These are phyloP conservation scores for Agrochola lychnidis DNA, from an alignment of 2,888 invertebrate species.

Conservation along the genomic window DNA sequence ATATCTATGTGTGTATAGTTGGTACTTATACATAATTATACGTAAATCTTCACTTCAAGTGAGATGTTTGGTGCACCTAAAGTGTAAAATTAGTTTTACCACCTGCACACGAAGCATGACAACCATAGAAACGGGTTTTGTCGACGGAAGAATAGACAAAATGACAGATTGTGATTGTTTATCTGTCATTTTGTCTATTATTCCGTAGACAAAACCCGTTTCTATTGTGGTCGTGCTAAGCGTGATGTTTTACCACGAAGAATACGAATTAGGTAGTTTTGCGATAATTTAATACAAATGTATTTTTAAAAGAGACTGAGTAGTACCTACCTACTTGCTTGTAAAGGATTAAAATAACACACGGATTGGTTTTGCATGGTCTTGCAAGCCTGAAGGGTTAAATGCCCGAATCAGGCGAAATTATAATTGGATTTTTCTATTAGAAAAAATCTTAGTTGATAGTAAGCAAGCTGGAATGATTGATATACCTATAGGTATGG, in stretches of 20 bases:
- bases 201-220: too few relatives aligned
- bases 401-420: conserved; percentile 32
- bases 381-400: conserved; percentile 38
- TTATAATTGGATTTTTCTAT: conserved; percentile 64
- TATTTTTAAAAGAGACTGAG: conserved; percentile 39
- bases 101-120: conserved; percentile 15
- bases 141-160: too few relatives aligned
- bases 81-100: conserved; percentile 61
- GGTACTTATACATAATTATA: conserved; percentile 66
- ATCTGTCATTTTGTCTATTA: too few relatives aligned
- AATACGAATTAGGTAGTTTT: conserved; percentile 42
- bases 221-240: too few relatives aligned
- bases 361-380: background rate
- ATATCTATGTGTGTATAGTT: conserved; percentile 66
- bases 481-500: background rate
- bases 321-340: background rate
- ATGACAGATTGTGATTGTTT: too few relatives aligned
- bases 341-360: background rate
- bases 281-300: conserved; percentile 39
- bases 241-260: conserved; percentile 48
- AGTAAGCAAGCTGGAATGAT: conserved; percentile 34
- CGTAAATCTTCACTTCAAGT: conserved; percentile 69
- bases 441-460: conserved; percentile 61
- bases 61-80: conserved; percentile 76
- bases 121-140: too few relatives aligned